Evolutionary conservation across 2,113 vertebrate species (phyloP).

Genomic region (Ranitomeya variabilis): DNA sequence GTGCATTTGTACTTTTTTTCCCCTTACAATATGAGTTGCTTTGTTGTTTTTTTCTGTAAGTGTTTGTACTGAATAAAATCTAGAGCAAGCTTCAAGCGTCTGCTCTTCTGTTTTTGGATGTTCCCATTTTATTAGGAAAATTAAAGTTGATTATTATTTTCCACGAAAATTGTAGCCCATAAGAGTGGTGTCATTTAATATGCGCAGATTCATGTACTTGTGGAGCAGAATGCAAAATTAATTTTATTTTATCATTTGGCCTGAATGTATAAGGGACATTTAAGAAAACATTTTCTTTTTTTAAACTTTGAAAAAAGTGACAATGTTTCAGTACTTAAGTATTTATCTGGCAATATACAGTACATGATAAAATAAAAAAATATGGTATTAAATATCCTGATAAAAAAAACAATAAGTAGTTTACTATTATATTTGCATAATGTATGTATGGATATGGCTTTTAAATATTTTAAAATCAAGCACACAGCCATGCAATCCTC

Average conservation of each 20-base stretch:
- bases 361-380: too few species aligned
- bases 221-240: neutral
- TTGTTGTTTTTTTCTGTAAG: neutral
- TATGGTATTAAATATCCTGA: too few species aligned
- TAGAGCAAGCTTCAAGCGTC: neutral
- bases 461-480: too few species aligned
- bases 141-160: neutral
- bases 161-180: neutral
- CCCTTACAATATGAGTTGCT: neutral
- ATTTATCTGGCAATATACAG: too few species aligned
- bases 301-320: neutral
- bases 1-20: neutral
- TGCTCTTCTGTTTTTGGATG: neutral
- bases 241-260: neutral
- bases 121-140: slow-evolving; percentile 1
- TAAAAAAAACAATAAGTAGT: too few species aligned
- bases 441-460: too few species aligned
- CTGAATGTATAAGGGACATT: neutral
- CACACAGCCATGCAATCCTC: too few species aligned
- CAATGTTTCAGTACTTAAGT: neutral
- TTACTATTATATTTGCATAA: too few species aligned
- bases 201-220: neutral
- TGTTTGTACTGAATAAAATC: slow-evolving; percentile 3
- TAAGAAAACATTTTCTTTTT: neutral
- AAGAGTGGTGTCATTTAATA: neutral